Percentiles rank a stretch among this genome's conserved stretches.
These are phyloP conservation scores for Ophioninae sp. DNA, from an alignment of 2,888 invertebrate species.

Conservation along the genomic window DNA sequence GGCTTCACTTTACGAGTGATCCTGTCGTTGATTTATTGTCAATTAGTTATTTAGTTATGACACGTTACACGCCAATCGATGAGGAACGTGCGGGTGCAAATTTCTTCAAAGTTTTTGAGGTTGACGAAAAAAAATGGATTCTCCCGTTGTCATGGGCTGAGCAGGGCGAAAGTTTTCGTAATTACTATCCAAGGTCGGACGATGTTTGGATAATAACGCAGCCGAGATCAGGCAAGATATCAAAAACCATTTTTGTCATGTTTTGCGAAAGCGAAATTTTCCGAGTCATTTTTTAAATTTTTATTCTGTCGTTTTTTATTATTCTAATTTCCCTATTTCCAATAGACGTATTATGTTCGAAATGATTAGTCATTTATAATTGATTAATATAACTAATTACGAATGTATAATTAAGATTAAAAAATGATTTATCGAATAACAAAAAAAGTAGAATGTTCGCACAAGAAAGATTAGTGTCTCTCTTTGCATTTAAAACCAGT, in stretches of 20 bases:
- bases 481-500: background rate
- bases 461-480: background rate
- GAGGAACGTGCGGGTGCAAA: background rate
- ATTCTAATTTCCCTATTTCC: too few species aligned
- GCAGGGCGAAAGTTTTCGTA: conserved; percentile 85
- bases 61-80: conserved; percentile 13
- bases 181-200: conserved; percentile 84
- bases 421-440: background rate
- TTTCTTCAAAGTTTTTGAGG: conserved; percentile 72
- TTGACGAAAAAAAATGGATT: conserved; percentile 87
- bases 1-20: background rate
- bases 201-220: conserved; percentile 89
- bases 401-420: background rate
- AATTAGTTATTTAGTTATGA: conserved; percentile 29
- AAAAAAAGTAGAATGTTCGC: background rate
- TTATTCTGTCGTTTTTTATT: too few species aligned
- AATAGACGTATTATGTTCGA: too few species aligned
- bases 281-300: background rate
- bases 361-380: too few species aligned
- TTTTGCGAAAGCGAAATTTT: background rate
- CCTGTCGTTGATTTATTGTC: background rate
- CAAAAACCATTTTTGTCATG: background rate
- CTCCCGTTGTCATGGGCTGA: conserved; percentile 85
- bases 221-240: conserved; percentile 87
- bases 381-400: too few species aligned